Evolutionary conservation across 2,888 invertebrate genomes (phyloP), one percentile per base, ranked within the genome.

Genomic region (Operophtera brumata): DNA sequence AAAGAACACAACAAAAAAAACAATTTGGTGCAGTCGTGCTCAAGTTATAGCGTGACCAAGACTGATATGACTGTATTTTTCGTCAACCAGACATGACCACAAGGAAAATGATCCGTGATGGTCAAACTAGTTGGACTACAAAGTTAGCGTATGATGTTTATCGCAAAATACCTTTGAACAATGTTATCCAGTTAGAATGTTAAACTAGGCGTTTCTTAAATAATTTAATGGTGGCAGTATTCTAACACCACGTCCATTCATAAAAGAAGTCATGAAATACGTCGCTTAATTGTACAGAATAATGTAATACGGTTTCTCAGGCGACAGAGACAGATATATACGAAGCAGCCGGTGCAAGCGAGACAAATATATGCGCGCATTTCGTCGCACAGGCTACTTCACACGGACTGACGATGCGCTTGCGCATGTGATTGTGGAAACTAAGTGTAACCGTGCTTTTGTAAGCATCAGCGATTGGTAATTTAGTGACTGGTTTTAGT

Each of bases 361-460:
- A 56, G 57, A 56, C 25, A 32, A 9, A 42, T 14, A 48, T 2
- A 40, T 35, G 44, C 26, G 20, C 43, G 1, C 44, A 4, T 44
- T 14, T 39, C 39, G 12, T 14, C 30, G 25, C 40, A 37, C 12
- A 32, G 13, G 20, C 41, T 26, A 4, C 32, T 46, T 14, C 30
- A 13, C 42, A 26, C 26, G 54, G 51, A 61, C 49, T 53, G 58
- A 58, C 56, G 26, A 54, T 54, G 56, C 57, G 57, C 43, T 37
- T 26, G 34, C 44, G 53, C 50, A 30, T 42, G 14, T 45, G 43
- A 47, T 35, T 42, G 9, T 14, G 28, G 10, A 37, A 48, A 28
- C 34, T 42, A 43, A 36, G 39, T 32, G 34, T 47, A 44, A 25
- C 34, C 28, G 41, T 46, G 47, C 39, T 43, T 49, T 28, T 40